Conservation (phyloP, 2,888 invertebrate species). For the Alviniconcha strummeri region DNA sequence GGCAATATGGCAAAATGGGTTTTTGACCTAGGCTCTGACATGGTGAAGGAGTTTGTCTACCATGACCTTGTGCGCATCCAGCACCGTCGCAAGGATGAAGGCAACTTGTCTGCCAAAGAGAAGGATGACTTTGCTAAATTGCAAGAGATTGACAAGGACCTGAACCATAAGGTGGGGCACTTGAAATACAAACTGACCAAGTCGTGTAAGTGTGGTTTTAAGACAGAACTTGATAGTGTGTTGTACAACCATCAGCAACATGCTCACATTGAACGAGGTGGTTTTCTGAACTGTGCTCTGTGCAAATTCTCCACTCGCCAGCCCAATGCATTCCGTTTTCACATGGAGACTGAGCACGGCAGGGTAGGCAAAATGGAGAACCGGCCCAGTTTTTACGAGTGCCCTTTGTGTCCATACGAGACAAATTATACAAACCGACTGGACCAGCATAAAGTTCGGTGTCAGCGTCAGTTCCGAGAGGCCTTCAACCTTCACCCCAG, state of each 20-base stretch:
- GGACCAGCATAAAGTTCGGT: constrained; percentile 89
- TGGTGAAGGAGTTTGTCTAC: constrained; percentile 95
- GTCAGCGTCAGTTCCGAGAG: constrained; percentile 91
- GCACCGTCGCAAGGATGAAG: constrained; percentile 81
- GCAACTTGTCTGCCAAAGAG: constrained; percentile 77
- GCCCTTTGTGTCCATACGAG: constrained; percentile 94
- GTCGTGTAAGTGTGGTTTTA: constrained; percentile 61
- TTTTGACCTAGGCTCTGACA: constrained; percentile 90
- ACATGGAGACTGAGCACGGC: constrained; percentile 93
- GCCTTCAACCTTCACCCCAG: constrained; percentile 86
- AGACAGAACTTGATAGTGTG: constrained; percentile 59
- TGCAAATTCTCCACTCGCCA: constrained; percentile 85
- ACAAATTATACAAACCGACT: constrained; percentile 94
- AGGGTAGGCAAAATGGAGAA: constrained; percentile 88
- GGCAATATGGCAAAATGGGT: constrained; percentile 85
- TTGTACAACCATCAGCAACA: constrained; percentile 83
- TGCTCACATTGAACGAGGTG: constrained; percentile 56
- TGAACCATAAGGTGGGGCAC: constrained; percentile 58
- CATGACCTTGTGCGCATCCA: constrained; percentile 91
- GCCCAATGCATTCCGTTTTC: constrained; percentile 82
- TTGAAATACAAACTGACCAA: constrained; percentile 49
- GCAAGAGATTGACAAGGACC: constrained; percentile 73
- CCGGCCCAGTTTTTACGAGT: constrained; percentile 91
- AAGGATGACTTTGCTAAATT: constrained; percentile 80
- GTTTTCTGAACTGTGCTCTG: constrained; percentile 83